Evolutionary conservation across 1,140 invertebrate species (phyloP), one percentile per base, ranked within the genome.

Genomic region (Bombus pyrosoma): DNA sequence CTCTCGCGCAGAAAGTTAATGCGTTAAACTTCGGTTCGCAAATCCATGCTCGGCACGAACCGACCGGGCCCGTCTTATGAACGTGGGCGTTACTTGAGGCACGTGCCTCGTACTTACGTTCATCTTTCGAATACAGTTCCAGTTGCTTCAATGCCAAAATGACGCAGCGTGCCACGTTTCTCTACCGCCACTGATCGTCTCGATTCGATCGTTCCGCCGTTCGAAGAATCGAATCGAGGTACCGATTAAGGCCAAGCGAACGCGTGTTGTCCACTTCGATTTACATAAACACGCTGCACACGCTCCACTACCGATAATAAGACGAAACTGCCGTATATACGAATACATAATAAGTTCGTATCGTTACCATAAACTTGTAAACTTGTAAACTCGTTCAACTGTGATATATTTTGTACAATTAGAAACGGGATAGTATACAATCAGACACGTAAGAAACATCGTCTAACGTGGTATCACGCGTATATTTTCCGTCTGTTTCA

Each of bases 401-500:
- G 28, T n/a, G 4, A 53, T 57, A 39, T 25, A 15, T 28, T 43
- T 66, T 34, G 9, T 43, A 43, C 18, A 22, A 57, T 41, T 28
- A 39, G 64, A 53, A 39, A 71, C 34, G 4, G 10, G 3, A 13
- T 62, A 12, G 3, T 13, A 13, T n/a, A 62, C 0, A 1, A 62
- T 62, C 34, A 13, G 15, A 9, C 32, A 12, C 2, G 6, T n/a
- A 79, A 47, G 10, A 25, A 72, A 28, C 4, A 62, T 47, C 10
- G 22, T 39, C 15, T 39, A 66, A 66, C 34, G 32, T 13, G 68
- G 2, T 76, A 32, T 83, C 32, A 68, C 32, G 43, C 34, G 25
- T 39, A 78, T 73, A 15, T 71, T 80, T 88, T 86, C 41, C 34
- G 25, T 47, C 89, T 95, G 75, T 97, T 96, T 86, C 95, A 97